Conservation (phyloP, 2,797 vertebrate genomes). For the Enteromius radiatus region DNA sequence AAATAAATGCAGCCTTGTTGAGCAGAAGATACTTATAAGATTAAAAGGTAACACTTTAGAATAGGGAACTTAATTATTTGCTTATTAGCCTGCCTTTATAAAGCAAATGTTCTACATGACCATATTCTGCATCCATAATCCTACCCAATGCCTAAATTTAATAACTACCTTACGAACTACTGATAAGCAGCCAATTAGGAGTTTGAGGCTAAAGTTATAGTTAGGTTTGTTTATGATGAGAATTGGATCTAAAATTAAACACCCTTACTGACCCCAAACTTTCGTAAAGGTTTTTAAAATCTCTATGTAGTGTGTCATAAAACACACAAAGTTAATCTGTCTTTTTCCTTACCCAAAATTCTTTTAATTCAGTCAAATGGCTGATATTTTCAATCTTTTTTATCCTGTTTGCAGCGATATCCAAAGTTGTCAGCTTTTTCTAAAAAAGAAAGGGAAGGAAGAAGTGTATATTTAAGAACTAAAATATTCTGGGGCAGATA, state of each 20-base stretch:
- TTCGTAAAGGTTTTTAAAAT: neutral
- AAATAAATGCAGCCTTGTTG: neutral
- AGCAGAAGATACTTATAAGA: neutral
- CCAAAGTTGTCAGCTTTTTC: constrained; percentile 98
- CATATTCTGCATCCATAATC: neutral
- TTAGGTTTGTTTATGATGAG: neutral
- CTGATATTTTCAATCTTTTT: constrained; percentile 98
- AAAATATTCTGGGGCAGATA: constrained; percentile 26
- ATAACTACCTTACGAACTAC: neutral
- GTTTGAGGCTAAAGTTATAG: neutral
- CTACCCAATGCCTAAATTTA: too few species aligned
- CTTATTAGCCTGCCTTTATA: neutral
- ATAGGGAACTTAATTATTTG: neutral
- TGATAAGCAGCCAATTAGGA: neutral
- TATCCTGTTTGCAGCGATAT: constrained; percentile 94
- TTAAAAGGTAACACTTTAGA: neutral
- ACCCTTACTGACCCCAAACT: neutral
- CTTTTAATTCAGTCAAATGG: constrained; percentile 94
- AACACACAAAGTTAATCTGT: neutral
- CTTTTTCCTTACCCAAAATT: constrained; percentile 90
- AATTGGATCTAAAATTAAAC: neutral
- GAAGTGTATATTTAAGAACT: neutral
- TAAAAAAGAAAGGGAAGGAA: constrained; percentile 63
- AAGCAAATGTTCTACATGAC: neutral
- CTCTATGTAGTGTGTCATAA: neutral